Conservation (phyloP, 2,113 vertebrate species). For the Dunckerocampus dactyliophorus region DNA sequence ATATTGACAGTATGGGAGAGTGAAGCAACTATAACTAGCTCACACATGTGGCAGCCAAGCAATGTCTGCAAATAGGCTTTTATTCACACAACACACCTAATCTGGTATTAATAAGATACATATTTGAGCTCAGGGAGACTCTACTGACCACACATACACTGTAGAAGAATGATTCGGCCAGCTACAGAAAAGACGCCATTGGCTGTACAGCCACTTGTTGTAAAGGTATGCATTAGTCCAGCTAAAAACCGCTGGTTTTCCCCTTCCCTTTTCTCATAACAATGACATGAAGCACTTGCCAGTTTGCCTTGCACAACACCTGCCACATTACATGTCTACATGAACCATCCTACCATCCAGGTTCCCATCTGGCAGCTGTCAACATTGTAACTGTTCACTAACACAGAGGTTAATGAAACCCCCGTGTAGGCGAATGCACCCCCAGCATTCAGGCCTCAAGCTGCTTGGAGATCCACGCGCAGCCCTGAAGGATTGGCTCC, state of each 20-base stretch:
- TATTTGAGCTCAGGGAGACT: constrained; percentile 10
- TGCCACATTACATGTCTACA: constrained; percentile 56
- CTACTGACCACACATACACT: background rate
- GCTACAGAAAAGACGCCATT: background rate
- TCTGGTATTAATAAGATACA: constrained; percentile 29
- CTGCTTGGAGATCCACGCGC: constrained; percentile 57
- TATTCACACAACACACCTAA: constrained; percentile 4
- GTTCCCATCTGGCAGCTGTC: constrained; percentile 66
- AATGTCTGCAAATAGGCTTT: constrained; percentile 26
- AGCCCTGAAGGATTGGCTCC: constrained; percentile 67
- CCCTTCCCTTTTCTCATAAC: constrained; percentile 18
- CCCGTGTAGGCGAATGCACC: constrained; percentile 54
- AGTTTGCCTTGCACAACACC: constrained; percentile 50
- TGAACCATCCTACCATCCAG: constrained; percentile 45
- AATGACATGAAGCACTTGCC: constrained; percentile 40
- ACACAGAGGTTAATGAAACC: constrained; percentile 65
- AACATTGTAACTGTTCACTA: constrained; percentile 57
- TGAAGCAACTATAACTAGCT: constrained; percentile 29
- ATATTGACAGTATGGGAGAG: constrained; percentile 54
- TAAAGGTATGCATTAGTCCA: background rate
- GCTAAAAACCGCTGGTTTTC: no score
- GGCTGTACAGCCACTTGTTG: background rate
- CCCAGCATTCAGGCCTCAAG: constrained; percentile 54
- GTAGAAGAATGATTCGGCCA: background rate
- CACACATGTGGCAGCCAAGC: constrained; percentile 38